Evolutionary conservation across 2,113 vertebrate genomes (phyloP), one percentile per base, ranked within the genome.

Genomic region (Climacteris rufus): DNA sequence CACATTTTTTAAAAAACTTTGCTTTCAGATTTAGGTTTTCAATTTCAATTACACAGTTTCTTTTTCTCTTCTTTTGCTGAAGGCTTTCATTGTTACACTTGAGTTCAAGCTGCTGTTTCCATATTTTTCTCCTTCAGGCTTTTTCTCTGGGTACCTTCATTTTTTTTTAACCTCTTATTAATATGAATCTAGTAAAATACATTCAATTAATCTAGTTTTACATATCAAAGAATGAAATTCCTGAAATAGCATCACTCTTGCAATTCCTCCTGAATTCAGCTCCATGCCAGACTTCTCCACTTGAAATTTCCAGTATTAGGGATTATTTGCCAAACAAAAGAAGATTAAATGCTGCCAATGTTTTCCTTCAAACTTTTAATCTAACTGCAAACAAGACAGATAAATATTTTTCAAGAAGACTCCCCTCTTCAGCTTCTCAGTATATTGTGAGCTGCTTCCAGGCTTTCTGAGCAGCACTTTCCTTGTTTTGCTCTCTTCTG

Each of bases 351-450:
- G 45, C 64, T 74, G 75, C 75, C 72, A 40, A 10, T 94, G 59
- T 86, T 92, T 93, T 63, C 89, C 92, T 64, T 92, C 57, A 50
- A 89, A 87, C 83, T 90, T 89, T 24, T 80, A 87, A 92, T 97
- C 89, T 54, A 56, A 66, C 35, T 80, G 56, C 85, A 95, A 92
- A 90, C 83, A 94, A 89, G 79, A 90, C 18, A 85, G 75, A 87
- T 83, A 92, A 90, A 61, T 87, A 91, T 60, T 92, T 81, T 77
- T 70, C 80, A 81, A 54, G 72, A 71, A 83, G 39, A 42, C 71
- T 90, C 88, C 60, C 35, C 52, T 70, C 40, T 94, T 66, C 47
- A 66, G 31, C 76, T 71, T 71, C 64, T 21, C 56, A 53, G 14
- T 68, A 4, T n/a, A 7, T 50, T 56, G 49, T 37, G 27, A 81